phyloP scores from a whole-genome alignment of 2,888 invertebrate species.

The Clivina fossor region DNA sequence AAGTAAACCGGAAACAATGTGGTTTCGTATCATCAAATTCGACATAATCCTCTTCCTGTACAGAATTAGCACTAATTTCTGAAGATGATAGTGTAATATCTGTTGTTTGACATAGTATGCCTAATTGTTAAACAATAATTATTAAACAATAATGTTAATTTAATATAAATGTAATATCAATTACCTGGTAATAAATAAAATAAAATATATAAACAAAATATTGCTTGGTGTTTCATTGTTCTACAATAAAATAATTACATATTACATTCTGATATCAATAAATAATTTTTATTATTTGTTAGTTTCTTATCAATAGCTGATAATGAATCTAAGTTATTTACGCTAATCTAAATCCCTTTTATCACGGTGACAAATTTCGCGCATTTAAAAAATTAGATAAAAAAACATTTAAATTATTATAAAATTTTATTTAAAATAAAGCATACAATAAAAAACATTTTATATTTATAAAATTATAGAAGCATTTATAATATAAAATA shows the following conservation, averaged over 20 bases:
- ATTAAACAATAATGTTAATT: conserved; percentile 1
- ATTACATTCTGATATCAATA: background rate
- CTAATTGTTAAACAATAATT: conserved; percentile 17
- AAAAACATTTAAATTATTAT: too few species aligned
- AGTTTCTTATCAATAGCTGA: too few species aligned
- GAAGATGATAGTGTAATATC: background rate
- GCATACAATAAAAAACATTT: too few species aligned
- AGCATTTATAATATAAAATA: too few species aligned
- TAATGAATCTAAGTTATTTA: too few species aligned
- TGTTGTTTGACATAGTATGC: conserved; percentile 7
- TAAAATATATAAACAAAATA: conserved; percentile 12
- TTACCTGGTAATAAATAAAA: conserved; percentile 8
- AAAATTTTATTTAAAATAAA: too few species aligned
- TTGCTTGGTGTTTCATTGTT: conserved; percentile 14
- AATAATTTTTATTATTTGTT: background rate
- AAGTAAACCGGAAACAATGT: conserved; percentile 68
- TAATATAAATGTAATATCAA: background rate
- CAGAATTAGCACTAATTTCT: background rate
- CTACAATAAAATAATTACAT: background rate
- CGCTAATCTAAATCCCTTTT: too few species aligned
- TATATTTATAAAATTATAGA: too few species aligned
- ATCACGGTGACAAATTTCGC: too few species aligned
- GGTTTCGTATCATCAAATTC: conserved; percentile 37
- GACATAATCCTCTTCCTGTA: conserved; percentile 2
- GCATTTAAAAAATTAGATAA: too few species aligned